A percentile compares a stretch with the other conserved stretches of the same genome.
Evolutionary conservation across 2,888 invertebrate species (phyloP).

Genomic region (Falcaria lacertinaria): DNA sequence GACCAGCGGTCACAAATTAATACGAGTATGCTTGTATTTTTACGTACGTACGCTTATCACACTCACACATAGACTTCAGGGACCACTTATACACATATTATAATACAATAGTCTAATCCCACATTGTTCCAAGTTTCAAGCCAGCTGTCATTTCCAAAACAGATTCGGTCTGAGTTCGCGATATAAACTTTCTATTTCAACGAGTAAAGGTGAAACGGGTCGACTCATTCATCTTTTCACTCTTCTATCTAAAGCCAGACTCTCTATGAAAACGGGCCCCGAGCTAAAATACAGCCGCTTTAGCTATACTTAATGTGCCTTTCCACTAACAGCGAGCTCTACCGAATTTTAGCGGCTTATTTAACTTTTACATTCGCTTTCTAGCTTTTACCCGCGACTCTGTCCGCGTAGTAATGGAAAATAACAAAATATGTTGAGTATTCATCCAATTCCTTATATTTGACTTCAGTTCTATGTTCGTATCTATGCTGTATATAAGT

Average conservation of each 20-base stretch:
- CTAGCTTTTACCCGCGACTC: constrained; percentile 21
- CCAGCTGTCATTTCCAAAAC: not conserved
- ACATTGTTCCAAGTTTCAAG: constrained; percentile 20
- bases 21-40: too few relatives aligned
- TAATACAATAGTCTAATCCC: constrained; percentile 9
- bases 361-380: constrained; percentile 24
- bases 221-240: constrained; percentile 54
- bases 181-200: constrained; percentile 38
- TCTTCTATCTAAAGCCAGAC: constrained; percentile 40
- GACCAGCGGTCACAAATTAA: too few relatives aligned
- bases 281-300: constrained; percentile 43
- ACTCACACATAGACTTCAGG: constrained; percentile 8
- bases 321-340: constrained; percentile 31
- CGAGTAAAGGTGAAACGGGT: constrained; percentile 40
- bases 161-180: constrained; percentile 5
- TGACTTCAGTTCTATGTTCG: too few relatives aligned
- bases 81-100: too few relatives aligned
- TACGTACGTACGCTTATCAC: constrained; percentile 1
- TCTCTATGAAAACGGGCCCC: constrained; percentile 50
- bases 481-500: too few relatives aligned
- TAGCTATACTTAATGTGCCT: constrained; percentile 29
- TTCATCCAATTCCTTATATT: too few relatives aligned
- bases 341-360: constrained; percentile 10
- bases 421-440: too few relatives aligned
- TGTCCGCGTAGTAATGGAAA: too few relatives aligned